phyloP scores from a whole-genome alignment of 2,797 vertebrate genomes.

The Hoplostethus mediterraneus region DNA sequence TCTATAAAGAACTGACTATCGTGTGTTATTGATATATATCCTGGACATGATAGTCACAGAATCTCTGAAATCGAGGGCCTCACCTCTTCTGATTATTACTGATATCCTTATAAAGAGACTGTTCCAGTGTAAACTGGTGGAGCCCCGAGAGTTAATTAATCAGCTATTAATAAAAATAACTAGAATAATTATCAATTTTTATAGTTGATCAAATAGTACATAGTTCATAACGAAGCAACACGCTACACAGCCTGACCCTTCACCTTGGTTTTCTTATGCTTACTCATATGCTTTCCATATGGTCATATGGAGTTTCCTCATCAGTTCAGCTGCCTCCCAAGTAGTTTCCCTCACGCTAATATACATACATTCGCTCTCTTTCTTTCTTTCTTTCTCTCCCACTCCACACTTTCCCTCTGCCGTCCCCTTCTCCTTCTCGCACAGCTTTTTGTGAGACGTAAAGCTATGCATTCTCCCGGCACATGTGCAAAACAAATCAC shows the following conservation, averaged over 20 bases:
- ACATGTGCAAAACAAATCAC: conserved; percentile 72
- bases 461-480: conserved; percentile 52
- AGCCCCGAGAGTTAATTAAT: too few relatives aligned
- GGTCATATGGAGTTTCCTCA: conserved; percentile 21
- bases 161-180: too few relatives aligned
- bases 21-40: too few relatives aligned
- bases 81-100: too few relatives aligned
- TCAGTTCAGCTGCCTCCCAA: conserved; percentile 24
- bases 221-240: too few relatives aligned
- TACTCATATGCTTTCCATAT: conserved; percentile 58
- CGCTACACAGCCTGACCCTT: neutral
- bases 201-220: too few relatives aligned
- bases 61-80: too few relatives aligned
- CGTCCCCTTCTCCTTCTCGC: neutral
- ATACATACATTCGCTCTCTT: conserved; percentile 8
- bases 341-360: neutral
- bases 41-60: too few relatives aligned
- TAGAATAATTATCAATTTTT: too few relatives aligned
- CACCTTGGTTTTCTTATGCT: conserved; percentile 8
- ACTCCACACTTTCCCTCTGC: conserved; percentile 11
- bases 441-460: conserved; percentile 24
- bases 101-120: too few relatives aligned
- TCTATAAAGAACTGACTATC: too few relatives aligned
- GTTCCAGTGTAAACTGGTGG: too few relatives aligned
- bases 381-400: neutral